These are phyloP conservation scores for Channallabes apus DNA, from an alignment of 2,797 vertebrate species.

Conservation along the genomic window DNA sequence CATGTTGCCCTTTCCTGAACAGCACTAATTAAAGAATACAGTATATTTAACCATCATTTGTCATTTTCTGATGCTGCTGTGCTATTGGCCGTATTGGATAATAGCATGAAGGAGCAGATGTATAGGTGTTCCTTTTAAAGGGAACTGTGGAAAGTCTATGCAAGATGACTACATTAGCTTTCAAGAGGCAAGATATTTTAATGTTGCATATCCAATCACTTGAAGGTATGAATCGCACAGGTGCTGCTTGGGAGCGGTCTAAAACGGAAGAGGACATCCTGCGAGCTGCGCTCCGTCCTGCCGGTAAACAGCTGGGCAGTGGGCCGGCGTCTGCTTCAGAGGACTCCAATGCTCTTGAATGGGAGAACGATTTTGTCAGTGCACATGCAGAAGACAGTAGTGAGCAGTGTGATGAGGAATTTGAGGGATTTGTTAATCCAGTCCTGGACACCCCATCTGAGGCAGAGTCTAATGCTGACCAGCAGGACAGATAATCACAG, in stretches of 20 bases:
- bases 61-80: background rate
- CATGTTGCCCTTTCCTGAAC: too few relatives aligned
- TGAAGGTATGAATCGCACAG: conserved; percentile 87
- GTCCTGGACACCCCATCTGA: conserved; percentile 72
- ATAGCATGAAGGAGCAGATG: background rate
- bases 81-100: background rate
- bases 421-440: conserved; percentile 81
- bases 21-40: too few relatives aligned
- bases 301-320: conserved; percentile 73
- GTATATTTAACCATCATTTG: too few relatives aligned
- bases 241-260: conserved; percentile 88
- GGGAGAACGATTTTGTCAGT: conserved; percentile 96
- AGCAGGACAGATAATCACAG: conserved; percentile 73
- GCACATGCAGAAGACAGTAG: conserved; percentile 83
- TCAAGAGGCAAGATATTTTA: background rate
- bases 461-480: conserved; percentile 52
- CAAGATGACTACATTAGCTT: background rate
- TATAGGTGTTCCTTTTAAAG: background rate
- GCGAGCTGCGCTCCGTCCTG: conserved; percentile 81
- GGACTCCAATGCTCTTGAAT: conserved; percentile 91
- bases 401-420: conserved; percentile 83
- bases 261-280: conserved; percentile 96
- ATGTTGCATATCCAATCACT: background rate
- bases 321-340: conserved; percentile 87
- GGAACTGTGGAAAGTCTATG: background rate